These are phyloP conservation scores for Progne subis DNA, from an alignment of 2,113 vertebrate genomes.

Conservation along the genomic window DNA sequence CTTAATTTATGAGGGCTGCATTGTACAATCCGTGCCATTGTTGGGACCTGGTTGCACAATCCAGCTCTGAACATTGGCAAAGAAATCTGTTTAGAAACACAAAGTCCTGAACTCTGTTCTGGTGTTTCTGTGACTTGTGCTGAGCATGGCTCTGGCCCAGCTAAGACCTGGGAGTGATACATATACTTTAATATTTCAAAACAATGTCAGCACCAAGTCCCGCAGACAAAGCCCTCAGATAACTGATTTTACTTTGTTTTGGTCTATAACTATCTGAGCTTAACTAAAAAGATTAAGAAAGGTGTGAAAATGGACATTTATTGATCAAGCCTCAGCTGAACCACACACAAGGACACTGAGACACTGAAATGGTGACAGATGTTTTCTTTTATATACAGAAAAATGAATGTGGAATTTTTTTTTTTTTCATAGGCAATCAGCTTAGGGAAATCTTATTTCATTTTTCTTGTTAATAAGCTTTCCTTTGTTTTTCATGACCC, in stretches of 20 bases:
- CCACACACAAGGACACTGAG: not conserved
- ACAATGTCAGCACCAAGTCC: not conserved
- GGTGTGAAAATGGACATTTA: conserved; percentile 4
- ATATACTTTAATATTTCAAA: not conserved
- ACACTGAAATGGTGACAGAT: conserved; percentile 36
- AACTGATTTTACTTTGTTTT: not conserved
- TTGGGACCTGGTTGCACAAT: not conserved
- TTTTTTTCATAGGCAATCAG: not conserved
- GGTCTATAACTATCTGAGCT: not conserved
- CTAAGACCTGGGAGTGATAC: not conserved
- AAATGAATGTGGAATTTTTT: conserved; percentile 26
- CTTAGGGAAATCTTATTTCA: conserved; percentile 60
- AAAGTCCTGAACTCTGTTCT: not conserved
- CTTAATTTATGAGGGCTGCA: not conserved
- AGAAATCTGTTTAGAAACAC: conserved; percentile 5
- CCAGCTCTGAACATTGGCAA: conserved; percentile 4
- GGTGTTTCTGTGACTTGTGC: not conserved
- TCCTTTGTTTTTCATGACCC: conserved; percentile 64
- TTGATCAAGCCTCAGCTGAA: not conserved
- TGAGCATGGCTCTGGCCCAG: not conserved
- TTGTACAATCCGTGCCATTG: not conserved
- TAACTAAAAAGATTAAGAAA: conserved; percentile 19
- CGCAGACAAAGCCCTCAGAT: accelerated
- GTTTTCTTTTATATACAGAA: conserved; percentile 20
- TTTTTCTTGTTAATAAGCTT: conserved; percentile 56